Conservation (phyloP, 2,888 invertebrate genomes). For the Eudasyphora cyanicolor region DNA sequence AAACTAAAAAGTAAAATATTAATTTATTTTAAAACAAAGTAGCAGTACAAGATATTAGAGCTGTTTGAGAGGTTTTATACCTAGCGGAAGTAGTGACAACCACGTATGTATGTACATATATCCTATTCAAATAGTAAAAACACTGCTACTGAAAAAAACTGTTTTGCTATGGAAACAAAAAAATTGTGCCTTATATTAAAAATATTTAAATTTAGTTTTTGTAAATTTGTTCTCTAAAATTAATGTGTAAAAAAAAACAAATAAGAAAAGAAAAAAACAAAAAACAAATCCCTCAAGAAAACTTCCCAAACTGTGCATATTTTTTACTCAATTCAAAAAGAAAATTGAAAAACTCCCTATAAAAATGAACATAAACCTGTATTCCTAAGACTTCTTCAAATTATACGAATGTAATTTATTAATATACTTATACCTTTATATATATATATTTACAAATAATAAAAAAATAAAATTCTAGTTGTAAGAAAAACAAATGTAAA, state of each 20-base stretch:
- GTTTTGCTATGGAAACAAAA: constrained; percentile 61
- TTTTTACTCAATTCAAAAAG: constrained; percentile 53
- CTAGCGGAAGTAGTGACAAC: no score
- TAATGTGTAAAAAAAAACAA: constrained; percentile 44
- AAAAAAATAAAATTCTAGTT: constrained; percentile 44
- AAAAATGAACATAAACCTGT: constrained; percentile 69
- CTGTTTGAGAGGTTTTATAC: no score
- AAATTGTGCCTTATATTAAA: constrained; percentile 67
- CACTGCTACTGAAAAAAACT: constrained; percentile 34
- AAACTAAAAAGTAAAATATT: constrained; percentile 31
- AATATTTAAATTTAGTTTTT: constrained; percentile 48
- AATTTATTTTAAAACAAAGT: constrained; percentile 39
- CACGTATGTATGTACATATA: no score
- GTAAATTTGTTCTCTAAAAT: constrained; percentile 39
- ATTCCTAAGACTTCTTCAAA: constrained; percentile 73
- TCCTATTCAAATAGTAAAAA: background rate
- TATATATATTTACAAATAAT: constrained; percentile 2
- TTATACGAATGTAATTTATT: constrained; percentile 61
- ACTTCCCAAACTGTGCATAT: constrained; percentile 59
- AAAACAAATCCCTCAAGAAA: constrained; percentile 47
- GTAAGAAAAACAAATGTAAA: constrained; percentile 42
- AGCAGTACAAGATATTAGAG: background rate
- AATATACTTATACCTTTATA: constrained; percentile 35
- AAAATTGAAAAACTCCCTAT: constrained; percentile 11
- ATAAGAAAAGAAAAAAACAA: constrained; percentile 67